phyloP scores from a whole-genome alignment of 2,797 vertebrate genomes.

The Rallus crepitans region DNA sequence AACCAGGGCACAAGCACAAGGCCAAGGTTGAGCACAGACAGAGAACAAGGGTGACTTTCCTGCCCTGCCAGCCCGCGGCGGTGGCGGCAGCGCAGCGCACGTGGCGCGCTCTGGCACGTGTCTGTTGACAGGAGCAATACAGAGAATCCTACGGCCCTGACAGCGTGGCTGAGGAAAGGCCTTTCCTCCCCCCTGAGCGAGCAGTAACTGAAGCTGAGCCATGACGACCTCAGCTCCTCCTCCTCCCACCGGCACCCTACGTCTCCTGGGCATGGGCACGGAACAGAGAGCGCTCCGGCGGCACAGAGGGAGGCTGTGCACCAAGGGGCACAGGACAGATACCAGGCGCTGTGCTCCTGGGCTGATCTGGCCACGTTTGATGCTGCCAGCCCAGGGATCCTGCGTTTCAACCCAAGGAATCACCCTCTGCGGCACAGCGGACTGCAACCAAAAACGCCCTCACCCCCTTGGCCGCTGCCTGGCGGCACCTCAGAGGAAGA shows the following conservation, averaged over 20 bases:
- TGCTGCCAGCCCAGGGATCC: background rate
- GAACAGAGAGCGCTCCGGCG: background rate
- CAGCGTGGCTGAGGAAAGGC: background rate
- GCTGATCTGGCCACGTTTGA: background rate
- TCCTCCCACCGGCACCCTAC: background rate
- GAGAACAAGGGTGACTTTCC: too few species aligned
- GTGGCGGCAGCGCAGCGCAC: too few species aligned
- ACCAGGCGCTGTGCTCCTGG: background rate
- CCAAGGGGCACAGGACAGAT: background rate
- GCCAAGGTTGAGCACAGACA: background rate
- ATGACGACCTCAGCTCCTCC: background rate
- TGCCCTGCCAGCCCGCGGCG: too few species aligned
- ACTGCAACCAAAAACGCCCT: background rate
- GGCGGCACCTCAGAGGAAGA: background rate
- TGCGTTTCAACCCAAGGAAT: background rate
- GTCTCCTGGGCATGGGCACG: rapidly evolving
- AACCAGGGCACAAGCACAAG: too few species aligned
- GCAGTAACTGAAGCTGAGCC: background rate
- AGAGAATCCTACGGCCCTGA: background rate
- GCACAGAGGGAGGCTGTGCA: background rate
- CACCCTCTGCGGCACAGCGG: background rate
- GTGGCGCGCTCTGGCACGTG: too few species aligned
- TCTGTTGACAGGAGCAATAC: too few species aligned
- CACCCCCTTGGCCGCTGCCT: background rate
- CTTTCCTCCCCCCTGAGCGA: background rate